These are phyloP conservation scores for Mustela nigripes DNA, from an alignment of 2,113 vertebrate species.

Conservation along the genomic window DNA sequence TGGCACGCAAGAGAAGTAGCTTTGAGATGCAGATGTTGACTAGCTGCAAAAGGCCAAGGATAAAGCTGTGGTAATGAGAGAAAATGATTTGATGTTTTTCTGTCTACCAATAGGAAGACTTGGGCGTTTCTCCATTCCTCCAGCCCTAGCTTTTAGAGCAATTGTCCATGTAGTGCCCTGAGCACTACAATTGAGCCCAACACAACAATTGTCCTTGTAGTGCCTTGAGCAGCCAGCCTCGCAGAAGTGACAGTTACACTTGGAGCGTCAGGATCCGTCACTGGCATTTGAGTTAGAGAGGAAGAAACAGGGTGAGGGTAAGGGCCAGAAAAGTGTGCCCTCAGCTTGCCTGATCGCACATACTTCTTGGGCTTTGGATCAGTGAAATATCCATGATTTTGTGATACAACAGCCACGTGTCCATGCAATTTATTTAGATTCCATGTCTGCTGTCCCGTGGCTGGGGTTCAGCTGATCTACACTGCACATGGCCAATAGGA, in stretches of 20 bases:
- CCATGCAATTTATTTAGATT: not conserved
- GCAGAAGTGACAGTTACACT: not conserved
- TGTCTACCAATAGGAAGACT: not conserved
- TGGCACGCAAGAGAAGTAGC: slow-evolving; percentile 13
- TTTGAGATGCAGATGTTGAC: slow-evolving; percentile 30
- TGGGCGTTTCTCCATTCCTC: not conserved
- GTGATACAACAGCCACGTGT: not conserved
- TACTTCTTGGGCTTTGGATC: not conserved
- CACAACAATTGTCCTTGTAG: not conserved
- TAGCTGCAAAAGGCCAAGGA: slow-evolving; percentile 26
- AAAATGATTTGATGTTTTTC: not conserved
- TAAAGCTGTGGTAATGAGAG: not conserved
- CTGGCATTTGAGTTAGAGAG: not conserved
- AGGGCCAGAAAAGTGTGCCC: not conserved
- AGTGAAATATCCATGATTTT: not conserved
- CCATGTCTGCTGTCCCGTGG: not conserved
- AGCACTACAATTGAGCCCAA: too few species aligned
- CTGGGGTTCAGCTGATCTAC: not conserved
- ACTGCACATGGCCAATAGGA: not conserved
- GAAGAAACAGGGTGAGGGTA: not conserved
- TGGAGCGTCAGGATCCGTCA: not conserved
- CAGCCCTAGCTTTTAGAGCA: not conserved
- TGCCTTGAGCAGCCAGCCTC: not conserved
- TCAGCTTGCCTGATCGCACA: too few species aligned
- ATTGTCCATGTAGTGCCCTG: too few species aligned